A percentile compares a stretch with the other conserved stretches of the same genome.
Evolutionary conservation across 2,888 invertebrate genomes (phyloP).

Genomic region (Cantharis lateralis): DNA sequence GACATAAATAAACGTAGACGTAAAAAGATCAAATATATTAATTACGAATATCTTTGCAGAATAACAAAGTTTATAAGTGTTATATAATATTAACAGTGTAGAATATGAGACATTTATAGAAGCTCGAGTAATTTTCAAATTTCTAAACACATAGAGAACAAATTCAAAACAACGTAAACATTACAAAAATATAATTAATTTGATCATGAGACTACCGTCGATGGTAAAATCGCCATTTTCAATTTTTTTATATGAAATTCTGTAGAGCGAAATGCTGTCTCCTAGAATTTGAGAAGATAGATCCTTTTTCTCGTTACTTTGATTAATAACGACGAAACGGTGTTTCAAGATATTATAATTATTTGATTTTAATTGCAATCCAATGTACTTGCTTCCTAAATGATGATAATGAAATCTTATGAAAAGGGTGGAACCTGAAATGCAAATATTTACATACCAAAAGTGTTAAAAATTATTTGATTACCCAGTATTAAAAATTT

Average conservation of each 20-base stretch:
- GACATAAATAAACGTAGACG: too few relatives aligned
- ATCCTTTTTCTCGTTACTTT: slow-evolving; percentile 35
- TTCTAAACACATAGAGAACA: background rate
- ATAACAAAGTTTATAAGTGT: too few relatives aligned
- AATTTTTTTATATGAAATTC: slow-evolving; percentile 59
- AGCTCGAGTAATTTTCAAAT: background rate
- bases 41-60: too few relatives aligned
- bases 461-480: background rate
- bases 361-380: slow-evolving; percentile 41
- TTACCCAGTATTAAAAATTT: slow-evolving; percentile 17
- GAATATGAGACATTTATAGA: background rate
- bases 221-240: slow-evolving; percentile 56
- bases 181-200: slow-evolving; percentile 54
- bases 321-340: slow-evolving; percentile 45
- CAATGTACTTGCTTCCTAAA: slow-evolving; percentile 38
- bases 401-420: slow-evolving; percentile 46
- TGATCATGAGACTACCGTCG: slow-evolving; percentile 58
- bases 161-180: background rate
- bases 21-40: too few relatives aligned
- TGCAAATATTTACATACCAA: background rate
- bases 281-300: slow-evolving; percentile 43
- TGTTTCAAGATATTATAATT: slow-evolving; percentile 49
- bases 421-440: slow-evolving; percentile 46
- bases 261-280: slow-evolving; percentile 42
- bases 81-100: background rate